These are phyloP conservation scores for Tetramorium parvispinum DNA, from an alignment of 1,140 invertebrate species.

Conservation along the genomic window DNA sequence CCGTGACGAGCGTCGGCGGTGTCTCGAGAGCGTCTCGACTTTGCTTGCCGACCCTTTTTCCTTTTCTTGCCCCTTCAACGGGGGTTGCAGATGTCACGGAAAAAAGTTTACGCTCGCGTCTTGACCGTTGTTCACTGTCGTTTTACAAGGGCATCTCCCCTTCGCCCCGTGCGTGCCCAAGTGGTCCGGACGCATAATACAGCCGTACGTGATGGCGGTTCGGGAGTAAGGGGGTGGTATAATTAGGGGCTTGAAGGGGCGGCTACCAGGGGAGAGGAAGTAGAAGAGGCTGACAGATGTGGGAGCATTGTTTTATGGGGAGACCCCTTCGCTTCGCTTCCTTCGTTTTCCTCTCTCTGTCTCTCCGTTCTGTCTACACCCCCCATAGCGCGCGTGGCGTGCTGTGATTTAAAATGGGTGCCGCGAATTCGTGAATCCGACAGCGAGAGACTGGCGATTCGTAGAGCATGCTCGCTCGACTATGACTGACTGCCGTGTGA, in stretches of 20 bases:
- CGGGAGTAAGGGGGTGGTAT: slow-evolving; percentile 81
- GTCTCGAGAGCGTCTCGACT: slow-evolving; percentile 68
- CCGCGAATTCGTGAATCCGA: slow-evolving; percentile 80
- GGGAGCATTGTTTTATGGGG: slow-evolving; percentile 86
- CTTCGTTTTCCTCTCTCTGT: slow-evolving; percentile 51
- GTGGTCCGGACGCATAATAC: slow-evolving; percentile 85
- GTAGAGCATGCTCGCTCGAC: slow-evolving; percentile 29
- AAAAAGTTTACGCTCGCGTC: slow-evolving; percentile 80
- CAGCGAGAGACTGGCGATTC: slow-evolving; percentile 66
- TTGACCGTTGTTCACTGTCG: slow-evolving; percentile 82
- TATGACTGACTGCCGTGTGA: slow-evolving; percentile 66
- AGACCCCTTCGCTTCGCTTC: slow-evolving; percentile 73
- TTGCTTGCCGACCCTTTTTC: slow-evolving; percentile 34
- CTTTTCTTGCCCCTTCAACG: slow-evolving; percentile 42
- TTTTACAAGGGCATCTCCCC: slow-evolving; percentile 80
- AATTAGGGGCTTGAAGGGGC: slow-evolving; percentile 85
- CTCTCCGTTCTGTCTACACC: slow-evolving; percentile 71
- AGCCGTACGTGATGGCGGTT: slow-evolving; percentile 76
- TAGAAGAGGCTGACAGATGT: slow-evolving; percentile 86
- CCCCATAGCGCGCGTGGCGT: slow-evolving; percentile 77
- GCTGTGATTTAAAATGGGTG: slow-evolving; percentile 84
- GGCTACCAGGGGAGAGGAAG: slow-evolving; percentile 78
- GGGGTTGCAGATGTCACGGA: slow-evolving; percentile 69
- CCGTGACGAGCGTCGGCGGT: slow-evolving; percentile 11
- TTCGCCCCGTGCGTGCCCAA: slow-evolving; percentile 85